A percentile compares a stretch with the other conserved stretches of the same genome.
Conservation (phyloP, 2,888 invertebrate genomes). For the Chelonus formosanus region DNA sequence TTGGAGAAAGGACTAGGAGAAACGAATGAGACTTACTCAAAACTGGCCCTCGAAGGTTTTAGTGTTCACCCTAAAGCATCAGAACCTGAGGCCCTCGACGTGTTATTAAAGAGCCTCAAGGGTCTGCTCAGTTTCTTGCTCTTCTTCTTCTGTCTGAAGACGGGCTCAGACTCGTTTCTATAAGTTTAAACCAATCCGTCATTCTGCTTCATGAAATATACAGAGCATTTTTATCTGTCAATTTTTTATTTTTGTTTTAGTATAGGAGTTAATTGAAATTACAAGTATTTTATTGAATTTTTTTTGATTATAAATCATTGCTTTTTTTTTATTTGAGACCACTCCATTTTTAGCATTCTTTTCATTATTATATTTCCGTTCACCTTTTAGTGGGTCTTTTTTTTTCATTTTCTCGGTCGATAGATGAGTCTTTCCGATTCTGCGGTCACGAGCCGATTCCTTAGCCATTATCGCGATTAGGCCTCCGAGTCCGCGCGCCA, state of each 20-base stretch:
- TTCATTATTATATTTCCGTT: slow-evolving; percentile 11
- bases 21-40: background rate
- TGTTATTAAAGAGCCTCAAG: slow-evolving; percentile 55
- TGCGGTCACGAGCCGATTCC: slow-evolving; percentile 62
- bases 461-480: slow-evolving; percentile 62
- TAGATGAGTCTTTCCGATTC: slow-evolving; percentile 58
- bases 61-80: slow-evolving; percentile 39
- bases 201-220: slow-evolving; percentile 13
- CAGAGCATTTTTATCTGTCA: slow-evolving; percentile 2
- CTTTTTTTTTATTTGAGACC: slow-evolving; percentile 31
- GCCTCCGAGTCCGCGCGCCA: slow-evolving; percentile 48
- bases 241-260: slow-evolving; percentile 3
- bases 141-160: slow-evolving; percentile 27
- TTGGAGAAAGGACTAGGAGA: background rate
- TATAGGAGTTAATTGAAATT: background rate
- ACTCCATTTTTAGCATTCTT: too few species aligned
- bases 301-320: slow-evolving; percentile 7
- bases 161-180: slow-evolving; percentile 18
- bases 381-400: slow-evolving; percentile 29
- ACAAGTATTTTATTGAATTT: slow-evolving; percentile 3
- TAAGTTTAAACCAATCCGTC: slow-evolving; percentile 20
- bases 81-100: slow-evolving; percentile 46
- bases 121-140: slow-evolving; percentile 38
- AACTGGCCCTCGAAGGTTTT: slow-evolving; percentile 9
- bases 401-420: slow-evolving; percentile 33